phyloP scores from a whole-genome alignment of 2,113 vertebrate species.

The Holacanthus passer region DNA sequence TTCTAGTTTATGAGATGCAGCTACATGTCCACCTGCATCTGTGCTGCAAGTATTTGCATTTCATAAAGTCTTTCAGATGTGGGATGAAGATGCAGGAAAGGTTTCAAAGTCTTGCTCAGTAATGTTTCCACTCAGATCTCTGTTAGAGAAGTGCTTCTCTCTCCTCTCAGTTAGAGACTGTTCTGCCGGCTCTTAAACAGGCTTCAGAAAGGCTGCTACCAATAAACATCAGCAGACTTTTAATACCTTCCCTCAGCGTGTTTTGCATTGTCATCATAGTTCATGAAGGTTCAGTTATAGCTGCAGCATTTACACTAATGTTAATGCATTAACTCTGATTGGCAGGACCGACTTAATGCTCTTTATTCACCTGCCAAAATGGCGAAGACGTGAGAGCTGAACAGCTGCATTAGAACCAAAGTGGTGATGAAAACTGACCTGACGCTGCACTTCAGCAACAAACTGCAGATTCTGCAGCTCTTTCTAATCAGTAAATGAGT shows the following conservation, averaged over 20 bases:
- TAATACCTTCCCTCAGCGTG: too few relatives aligned
- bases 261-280: neutral
- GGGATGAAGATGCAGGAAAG: neutral
- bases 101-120: rapidly evolving
- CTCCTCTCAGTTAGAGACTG: neutral
- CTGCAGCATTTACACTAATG: neutral
- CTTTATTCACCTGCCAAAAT: neutral
- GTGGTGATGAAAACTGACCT: neutral
- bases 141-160: neutral
- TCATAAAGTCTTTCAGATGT: neutral
- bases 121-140: neutral
- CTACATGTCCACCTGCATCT: neutral
- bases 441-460: neutral
- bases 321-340: neutral
- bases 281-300: neutral
- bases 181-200: neutral
- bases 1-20: neutral
- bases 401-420: neutral
- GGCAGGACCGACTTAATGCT: neutral
- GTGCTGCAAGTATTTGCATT: slow-evolving; percentile 25
- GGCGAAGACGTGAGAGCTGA: neutral
- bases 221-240: neutral
- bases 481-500: slow-evolving; percentile 32
- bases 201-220: neutral
- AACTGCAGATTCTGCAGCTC: slow-evolving; percentile 29